Percentiles rank a stretch among this genome's conserved stretches.
These are phyloP conservation scores for Micromesistius poutassou DNA, from an alignment of 2,797 vertebrate species.

Conservation along the genomic window DNA sequence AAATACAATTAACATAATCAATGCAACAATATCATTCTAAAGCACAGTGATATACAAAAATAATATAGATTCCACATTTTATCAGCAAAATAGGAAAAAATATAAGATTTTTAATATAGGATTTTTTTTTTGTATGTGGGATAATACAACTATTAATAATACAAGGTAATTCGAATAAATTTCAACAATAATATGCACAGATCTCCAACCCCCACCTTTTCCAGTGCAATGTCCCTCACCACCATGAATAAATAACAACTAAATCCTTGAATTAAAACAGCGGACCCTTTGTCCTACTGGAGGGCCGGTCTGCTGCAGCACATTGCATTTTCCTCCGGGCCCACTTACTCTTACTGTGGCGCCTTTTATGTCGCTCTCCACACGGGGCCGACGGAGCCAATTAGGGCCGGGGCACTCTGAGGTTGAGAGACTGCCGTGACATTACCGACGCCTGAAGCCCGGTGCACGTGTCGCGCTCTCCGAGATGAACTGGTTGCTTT, in stretches of 20 bases:
- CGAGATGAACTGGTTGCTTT: no score
- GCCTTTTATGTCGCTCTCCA: slow-evolving; percentile 31
- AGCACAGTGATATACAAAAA: neutral
- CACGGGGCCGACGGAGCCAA: slow-evolving; percentile 39
- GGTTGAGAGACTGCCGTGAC: slow-evolving; percentile 24
- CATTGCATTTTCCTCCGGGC: slow-evolving; percentile 26
- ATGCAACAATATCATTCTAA: neutral
- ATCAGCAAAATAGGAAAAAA: neutral
- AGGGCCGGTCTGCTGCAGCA: slow-evolving; percentile 9
- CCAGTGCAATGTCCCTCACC: neutral
- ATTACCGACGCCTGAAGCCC: slow-evolving; percentile 14
- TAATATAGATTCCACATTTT: slow-evolving; percentile 1
- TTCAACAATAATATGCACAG: no score
- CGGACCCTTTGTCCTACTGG: neutral
- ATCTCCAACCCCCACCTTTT: neutral
- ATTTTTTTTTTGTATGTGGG: neutral
- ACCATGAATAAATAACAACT: neutral
- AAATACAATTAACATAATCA: neutral
- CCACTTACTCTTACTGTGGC: slow-evolving; percentile 20
- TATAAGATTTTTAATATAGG: no score
- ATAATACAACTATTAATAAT: neutral
- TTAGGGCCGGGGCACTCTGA: slow-evolving; percentile 45
- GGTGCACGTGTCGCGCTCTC: no score
- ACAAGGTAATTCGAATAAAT: no score
- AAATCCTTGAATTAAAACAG: neutral